Evolutionary conservation across 2,888 invertebrate species (phyloP).

Genomic region (Himalopsyche kuldschensis): DNA sequence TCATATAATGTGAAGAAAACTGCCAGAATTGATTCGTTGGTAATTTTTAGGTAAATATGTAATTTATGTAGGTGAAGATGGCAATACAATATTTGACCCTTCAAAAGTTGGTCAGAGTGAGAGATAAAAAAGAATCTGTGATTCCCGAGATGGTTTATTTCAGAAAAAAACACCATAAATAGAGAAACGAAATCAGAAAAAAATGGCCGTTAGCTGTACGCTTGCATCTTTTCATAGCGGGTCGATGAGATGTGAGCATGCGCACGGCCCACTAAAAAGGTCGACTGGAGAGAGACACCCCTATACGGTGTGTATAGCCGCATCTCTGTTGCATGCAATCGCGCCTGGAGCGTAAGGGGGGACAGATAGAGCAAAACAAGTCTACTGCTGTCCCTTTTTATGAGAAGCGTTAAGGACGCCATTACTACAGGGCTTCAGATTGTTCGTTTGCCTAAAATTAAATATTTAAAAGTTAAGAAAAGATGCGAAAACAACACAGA

Average conservation of each 20-base stretch:
- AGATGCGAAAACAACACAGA: background rate
- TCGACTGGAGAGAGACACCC: background rate
- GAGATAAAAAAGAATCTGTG: background rate
- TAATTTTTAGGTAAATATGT: too few species aligned
- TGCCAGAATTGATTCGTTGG: too few species aligned
- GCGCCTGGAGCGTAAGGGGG: background rate
- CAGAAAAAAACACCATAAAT: background rate
- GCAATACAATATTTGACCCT: background rate
- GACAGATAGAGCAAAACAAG: constrained; percentile 22
- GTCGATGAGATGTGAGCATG: constrained; percentile 28
- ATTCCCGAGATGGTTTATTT: background rate
- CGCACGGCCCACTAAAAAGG: constrained; percentile 11
- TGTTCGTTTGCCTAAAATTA: background rate
- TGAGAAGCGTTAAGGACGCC: background rate
- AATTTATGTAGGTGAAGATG: too few species aligned
- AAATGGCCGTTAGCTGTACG: constrained; percentile 13
- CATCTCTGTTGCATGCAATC: constrained; percentile 9
- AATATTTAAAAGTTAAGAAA: background rate
- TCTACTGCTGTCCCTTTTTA: constrained; percentile 10
- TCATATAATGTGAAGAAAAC: too few species aligned
- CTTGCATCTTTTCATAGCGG: constrained; percentile 14
- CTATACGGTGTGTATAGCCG: background rate
- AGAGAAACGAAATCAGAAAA: constrained; percentile 7
- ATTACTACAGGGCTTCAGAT: background rate
- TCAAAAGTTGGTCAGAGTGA: background rate